Evolutionary conservation across 92 coral and sea anemone species (phyloP), one percentile per base, ranked within the genome.

Genomic region (Pocillopora meandrina): DNA sequence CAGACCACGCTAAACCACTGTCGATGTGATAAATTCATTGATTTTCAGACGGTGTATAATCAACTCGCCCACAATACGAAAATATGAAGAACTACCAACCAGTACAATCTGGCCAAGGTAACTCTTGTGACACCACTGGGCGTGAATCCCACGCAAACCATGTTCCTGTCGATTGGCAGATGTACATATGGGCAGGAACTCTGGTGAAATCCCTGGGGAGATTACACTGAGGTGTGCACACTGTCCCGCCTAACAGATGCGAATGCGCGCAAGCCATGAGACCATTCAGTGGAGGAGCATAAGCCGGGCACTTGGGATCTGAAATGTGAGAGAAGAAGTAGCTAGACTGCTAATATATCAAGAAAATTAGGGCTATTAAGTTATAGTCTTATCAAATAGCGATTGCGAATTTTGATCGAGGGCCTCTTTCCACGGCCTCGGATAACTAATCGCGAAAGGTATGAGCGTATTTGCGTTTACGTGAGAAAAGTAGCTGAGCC

Each of bases 41-140:
- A 16, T 10, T 21, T 65, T 10, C 26, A 10, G 12, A 12, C 21
- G 12, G 5, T 65, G 5, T 10, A 19, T 61, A 61, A 61, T 14
- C 33, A 16, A n/a, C 10, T 13, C 31, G 35, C 42, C 20, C 3
- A 67, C 35, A 67, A n/a, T 21, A 15, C 31, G 34, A 61, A 14
- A 14, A 15, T 61, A 15, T 61, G 17, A 42, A 68, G 19, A 47
- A 19, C 14, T 34, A 58, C 86, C 35, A 56, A 93, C 98, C 93
- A 65, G 97, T 89, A 62, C 98, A 95, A 82, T 95, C 95, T 5
- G 98, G 98, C 98, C 98, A 95, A 10, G 98, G 98, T 93, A 95
- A 91, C 17, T 52, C 55, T 52, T 61, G 47, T 7, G 75, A 69
- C 2, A 84, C 86, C 9, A n/a, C 65, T 14, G 95, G 93, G 17